Evolutionary conservation across 2,113 vertebrate species (phyloP), one percentile per base, ranked within the genome.

Genomic region (Cololabis saira): DNA sequence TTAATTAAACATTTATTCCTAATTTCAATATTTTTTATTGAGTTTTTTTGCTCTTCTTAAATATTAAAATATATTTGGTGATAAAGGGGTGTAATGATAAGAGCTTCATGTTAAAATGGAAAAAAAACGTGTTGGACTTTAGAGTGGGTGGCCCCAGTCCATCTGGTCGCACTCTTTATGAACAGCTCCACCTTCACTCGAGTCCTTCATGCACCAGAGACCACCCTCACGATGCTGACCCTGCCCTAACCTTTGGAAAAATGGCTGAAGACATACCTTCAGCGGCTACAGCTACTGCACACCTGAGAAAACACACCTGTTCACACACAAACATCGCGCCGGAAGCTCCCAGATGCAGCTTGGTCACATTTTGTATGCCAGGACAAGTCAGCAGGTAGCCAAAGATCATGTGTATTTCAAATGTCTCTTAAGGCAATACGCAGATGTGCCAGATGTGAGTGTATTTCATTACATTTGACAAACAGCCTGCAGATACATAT

Each of bases 141-240:
- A 11, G 19, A 56, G 30, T 82, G 78, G 74, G 78, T 82, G 84
- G 74, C 80, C 80, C 66, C 12, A n/a, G 62, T 71, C 59, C 76
- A 61, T 76, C 79, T 74, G 65, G 42, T 24, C 27, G 72, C 54
- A 51, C 37, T 24, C 18, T 75, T 12, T 49, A 50, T 27, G 24
- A 59, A 56, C 41, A 42, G 59, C 74, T 75, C 57, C 44, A 24
- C 73, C 59, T 54, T 78, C 24, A 12, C 6, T 37, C 10, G 6
- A 37, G 6, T 57, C 59, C 50, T 75, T 50, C 59, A 61, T 50
- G 53, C 68, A 53, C 60, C 30, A 0, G 59, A 53, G 84, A 87
- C 90, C 89, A 90, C 83, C 80, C 69, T 84, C 78, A 67, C 62
- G 78, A 67, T 41, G 18, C 67, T 91, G 87, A 91, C 87, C 86